A percentile compares a stretch with the other conserved stretches of the same genome.
Conservation (phyloP, 2,797 vertebrate species). For the Rhinoraja longicauda region DNA sequence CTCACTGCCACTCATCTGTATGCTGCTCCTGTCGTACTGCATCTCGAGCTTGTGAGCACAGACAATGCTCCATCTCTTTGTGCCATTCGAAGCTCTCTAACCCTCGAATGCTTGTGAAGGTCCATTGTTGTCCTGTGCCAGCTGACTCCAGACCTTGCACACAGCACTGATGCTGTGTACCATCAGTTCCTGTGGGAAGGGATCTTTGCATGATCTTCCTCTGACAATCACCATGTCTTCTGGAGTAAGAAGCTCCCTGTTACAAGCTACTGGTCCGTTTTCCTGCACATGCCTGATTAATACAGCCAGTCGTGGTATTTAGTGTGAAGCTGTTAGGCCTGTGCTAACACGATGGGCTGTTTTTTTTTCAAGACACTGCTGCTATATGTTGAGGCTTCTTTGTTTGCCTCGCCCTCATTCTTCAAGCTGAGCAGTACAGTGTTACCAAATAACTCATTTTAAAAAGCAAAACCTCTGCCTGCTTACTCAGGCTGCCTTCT, state of each 20-base stretch:
- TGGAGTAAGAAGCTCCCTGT: background rate
- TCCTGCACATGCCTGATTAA: background rate
- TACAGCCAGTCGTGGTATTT: background rate
- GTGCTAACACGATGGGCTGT: background rate
- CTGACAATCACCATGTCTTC: conserved; percentile 16
- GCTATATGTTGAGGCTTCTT: background rate
- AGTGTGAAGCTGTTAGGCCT: background rate
- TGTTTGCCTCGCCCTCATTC: background rate
- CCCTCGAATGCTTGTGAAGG: conserved; percentile 33
- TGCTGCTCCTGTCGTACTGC: conserved; percentile 22
- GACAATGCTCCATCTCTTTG: conserved; percentile 37
- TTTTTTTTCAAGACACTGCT: background rate
- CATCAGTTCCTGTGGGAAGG: conserved; percentile 27
- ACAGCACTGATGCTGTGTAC: conserved; percentile 32
- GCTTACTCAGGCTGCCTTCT: no score
- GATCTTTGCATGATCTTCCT: conserved; percentile 18
- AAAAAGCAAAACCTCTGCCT: background rate
- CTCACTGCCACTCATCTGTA: conserved; percentile 37
- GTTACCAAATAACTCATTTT: no score
- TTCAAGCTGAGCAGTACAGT: background rate
- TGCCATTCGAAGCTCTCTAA: conserved; percentile 38
- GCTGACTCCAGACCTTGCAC: conserved; percentile 30
- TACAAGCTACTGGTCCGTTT: background rate
- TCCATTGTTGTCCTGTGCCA: conserved; percentile 35
- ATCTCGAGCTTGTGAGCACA: conserved; percentile 35